phyloP scores from a whole-genome alignment of 1,140 invertebrate genomes.

The Drosophila repleta region DNA sequence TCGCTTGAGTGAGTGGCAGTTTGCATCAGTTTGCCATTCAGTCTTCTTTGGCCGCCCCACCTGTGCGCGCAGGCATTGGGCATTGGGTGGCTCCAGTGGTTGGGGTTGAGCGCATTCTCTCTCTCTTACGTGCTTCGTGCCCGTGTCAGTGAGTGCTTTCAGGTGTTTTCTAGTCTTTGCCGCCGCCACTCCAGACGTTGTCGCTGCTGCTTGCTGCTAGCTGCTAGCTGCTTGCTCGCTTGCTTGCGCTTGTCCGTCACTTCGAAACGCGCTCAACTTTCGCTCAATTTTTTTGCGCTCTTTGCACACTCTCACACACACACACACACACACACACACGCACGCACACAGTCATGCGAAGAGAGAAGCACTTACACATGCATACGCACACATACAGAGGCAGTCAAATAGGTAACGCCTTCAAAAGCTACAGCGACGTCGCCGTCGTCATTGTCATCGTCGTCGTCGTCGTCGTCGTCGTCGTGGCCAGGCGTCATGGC shows the following conservation, averaged over 20 bases:
- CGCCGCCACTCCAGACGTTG: conserved; percentile 44
- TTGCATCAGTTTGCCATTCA: conserved; percentile 81
- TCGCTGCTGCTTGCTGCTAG: too few species aligned
- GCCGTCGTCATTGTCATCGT: not conserved
- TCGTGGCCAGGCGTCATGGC: conserved; percentile 30
- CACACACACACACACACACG: conserved; percentile 37
- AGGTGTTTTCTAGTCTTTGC: conserved; percentile 56
- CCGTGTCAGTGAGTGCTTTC: conserved; percentile 47
- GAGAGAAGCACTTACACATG: conserved; percentile 25
- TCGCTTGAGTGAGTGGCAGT: conserved; percentile 84
- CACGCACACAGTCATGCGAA: conserved; percentile 33
- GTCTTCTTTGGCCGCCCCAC: conserved; percentile 57
- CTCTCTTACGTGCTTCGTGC: conserved; percentile 6
- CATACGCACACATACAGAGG: conserved; percentile 34
- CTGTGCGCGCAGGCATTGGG: conserved; percentile 49
- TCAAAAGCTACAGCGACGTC: conserved; percentile 56
- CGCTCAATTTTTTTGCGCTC: conserved; percentile 67
- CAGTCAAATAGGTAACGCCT: conserved; percentile 69
- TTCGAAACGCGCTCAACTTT: conserved; percentile 61
- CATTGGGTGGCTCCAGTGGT: conserved; percentile 40
- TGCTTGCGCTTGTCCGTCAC: conserved; percentile 39
- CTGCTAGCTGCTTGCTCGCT: conserved; percentile 29
- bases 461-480: conserved; percentile 16
- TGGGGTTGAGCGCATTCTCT: conserved; percentile 35
- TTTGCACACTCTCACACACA: conserved; percentile 59